Conservation (phyloP, 2,113 vertebrate genomes). For the Phalacrocorax aristotelis region DNA sequence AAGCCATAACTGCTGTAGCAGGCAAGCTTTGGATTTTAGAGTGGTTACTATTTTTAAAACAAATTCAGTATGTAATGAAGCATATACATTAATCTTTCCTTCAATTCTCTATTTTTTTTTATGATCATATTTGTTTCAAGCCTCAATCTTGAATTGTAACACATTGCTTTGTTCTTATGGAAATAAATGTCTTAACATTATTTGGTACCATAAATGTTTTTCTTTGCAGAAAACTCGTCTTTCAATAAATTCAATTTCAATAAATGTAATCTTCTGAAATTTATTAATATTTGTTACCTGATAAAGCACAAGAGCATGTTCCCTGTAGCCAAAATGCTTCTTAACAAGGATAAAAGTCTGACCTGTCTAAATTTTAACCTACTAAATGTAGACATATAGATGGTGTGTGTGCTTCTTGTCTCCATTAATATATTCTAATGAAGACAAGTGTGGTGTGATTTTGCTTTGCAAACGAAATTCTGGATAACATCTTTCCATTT, state of each 20-base stretch:
- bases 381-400: slow-evolving; percentile 1
- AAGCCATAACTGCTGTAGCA: not conserved
- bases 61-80: not conserved
- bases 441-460: not conserved
- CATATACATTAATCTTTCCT: not conserved
- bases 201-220: not conserved
- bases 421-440: not conserved
- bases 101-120: not conserved
- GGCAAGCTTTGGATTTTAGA: not conserved
- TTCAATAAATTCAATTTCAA: not conserved
- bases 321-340: not conserved
- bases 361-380: not conserved
- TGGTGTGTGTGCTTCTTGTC: not conserved
- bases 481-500: not conserved
- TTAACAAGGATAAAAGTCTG: slow-evolving; percentile 11
- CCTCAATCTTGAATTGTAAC: not conserved
- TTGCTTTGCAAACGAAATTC: slow-evolving; percentile 22
- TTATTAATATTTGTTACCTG: not conserved
- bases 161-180: not conserved
- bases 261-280: not conserved
- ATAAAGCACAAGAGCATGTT: not conserved
- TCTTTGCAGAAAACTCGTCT: not conserved
- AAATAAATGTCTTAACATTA: not conserved
- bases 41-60: not conserved
- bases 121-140: not conserved